These are phyloP conservation scores for Netelia melanura DNA, from an alignment of 2,888 invertebrate genomes.

Conservation along the genomic window DNA sequence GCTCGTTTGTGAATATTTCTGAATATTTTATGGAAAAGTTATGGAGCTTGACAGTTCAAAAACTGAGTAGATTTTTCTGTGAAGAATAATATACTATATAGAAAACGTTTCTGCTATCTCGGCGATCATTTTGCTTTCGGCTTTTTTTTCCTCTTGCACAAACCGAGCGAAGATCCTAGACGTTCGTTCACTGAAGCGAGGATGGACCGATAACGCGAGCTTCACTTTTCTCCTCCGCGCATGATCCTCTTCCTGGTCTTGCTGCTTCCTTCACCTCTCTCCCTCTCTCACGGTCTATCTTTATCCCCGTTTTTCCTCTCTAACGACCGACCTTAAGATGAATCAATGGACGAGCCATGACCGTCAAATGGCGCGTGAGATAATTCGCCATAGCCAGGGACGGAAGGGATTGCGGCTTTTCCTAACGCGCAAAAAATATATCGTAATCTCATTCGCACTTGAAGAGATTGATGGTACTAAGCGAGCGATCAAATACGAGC, in stretches of 20 bases:
- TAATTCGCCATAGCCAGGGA: conserved; percentile 27
- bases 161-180: conserved; percentile 52
- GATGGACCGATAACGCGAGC: conserved; percentile 63
- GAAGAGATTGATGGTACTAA: conserved; percentile 35
- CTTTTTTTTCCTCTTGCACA: conserved; percentile 13
- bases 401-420: conserved; percentile 41
- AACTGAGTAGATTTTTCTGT: neutral
- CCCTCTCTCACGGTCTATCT: neutral
- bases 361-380: conserved; percentile 73
- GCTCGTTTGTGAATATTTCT: neutral
- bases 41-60: too few species aligned
- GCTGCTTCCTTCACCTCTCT: neutral
- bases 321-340: conserved; percentile 72
- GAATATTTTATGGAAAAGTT: neutral
- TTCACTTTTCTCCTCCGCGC: conserved; percentile 20
- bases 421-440: conserved; percentile 6
- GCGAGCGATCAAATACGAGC: neutral
- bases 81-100: neutral
- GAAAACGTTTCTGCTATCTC: conserved; percentile 16
- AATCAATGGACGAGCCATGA: conserved; percentile 58
- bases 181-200: conserved; percentile 63
- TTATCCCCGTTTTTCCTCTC: conserved; percentile 56
- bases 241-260: conserved; percentile 44
- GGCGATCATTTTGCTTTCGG: conserved; percentile 16
- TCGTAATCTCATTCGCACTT: conserved; percentile 51